Evolutionary conservation across 2,113 vertebrate genomes (phyloP), one percentile per base, ranked within the genome.

Genomic region (Steatornis caripensis): DNA sequence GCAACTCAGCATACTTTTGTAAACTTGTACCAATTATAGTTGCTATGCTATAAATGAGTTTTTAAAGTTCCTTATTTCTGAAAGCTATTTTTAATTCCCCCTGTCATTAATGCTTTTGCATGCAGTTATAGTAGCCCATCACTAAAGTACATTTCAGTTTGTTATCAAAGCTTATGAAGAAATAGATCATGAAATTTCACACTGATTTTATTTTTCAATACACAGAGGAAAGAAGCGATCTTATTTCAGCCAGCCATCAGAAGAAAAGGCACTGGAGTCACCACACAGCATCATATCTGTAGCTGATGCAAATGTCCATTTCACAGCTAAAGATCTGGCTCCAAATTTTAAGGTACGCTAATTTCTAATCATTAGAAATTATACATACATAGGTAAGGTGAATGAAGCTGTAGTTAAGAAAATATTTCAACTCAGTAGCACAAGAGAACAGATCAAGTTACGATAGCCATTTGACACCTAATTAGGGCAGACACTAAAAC

Each of bases 141-240:
- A 41, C 43, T 79, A 36, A 78, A 75, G 48, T 55, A 71, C 19
- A 12, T 93, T 96, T 61, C 51, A 8, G 36, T 54, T 69, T 78
- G 48, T 87, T 94, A 62, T 83, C 93, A 86, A 76, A 87, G 88
- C 39, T 74, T 78, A 72, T 66, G 51, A 91, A 78, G 78, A 61
- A 94, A 86, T 18, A 66, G 66, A 43, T 64, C 68, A 84, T 80
- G 66, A 90, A 84, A 89, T 93, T 95, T 93, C 72, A 80, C 39
- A 69, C 60, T 30, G 60, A 23, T 90, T 87, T 84, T 93, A 45
- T 41, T 54, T 96, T 93, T n/a, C 64, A 74, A 30, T 60, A 53
- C 26, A 13, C 53, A 70, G 45, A 15, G 34, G 36, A 89, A 61
- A 70, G n/a, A 66, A 83, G 12, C 32, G 62, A 8, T 53, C 51